A percentile compares a stretch with the other conserved stretches of the same genome.
Conservation (phyloP, 2,113 vertebrate species). For the Penelope pileata region DNA sequence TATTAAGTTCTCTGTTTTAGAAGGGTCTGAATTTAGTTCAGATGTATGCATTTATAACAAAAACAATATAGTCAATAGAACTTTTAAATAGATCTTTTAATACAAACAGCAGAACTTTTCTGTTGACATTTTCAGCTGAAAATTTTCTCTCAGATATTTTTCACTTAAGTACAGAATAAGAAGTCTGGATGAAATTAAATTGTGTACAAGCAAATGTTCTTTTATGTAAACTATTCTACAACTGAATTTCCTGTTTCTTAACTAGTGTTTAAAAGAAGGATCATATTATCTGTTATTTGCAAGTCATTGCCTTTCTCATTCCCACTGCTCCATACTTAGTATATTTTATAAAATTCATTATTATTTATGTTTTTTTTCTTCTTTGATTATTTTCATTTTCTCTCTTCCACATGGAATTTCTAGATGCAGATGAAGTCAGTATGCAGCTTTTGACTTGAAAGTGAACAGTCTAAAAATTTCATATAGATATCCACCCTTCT, state of each 20-base stretch:
- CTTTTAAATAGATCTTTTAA: not conserved
- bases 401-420: not conserved
- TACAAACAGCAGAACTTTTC: not conserved
- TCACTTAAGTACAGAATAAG: not conserved
- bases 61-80: not conserved
- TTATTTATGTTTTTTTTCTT: not conserved
- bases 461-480: not conserved
- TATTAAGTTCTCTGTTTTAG: not conserved
- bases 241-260: not conserved
- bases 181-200: not conserved
- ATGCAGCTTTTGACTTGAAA: not conserved
- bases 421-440: not conserved
- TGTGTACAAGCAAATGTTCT: not conserved
- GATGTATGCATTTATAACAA: not conserved
- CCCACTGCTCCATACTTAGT: not conserved
- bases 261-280: not conserved
- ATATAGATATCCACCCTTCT: not conserved
- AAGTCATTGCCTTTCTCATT: not conserved
- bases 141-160: not conserved
- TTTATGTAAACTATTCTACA: not conserved
- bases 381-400: not conserved
- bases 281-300: not conserved
- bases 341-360: not conserved
- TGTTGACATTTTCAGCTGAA: not conserved
- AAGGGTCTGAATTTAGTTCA: not conserved